Evolutionary conservation across 2,797 vertebrate genomes (phyloP).

Genomic region (Luscinia megarhynchos): DNA sequence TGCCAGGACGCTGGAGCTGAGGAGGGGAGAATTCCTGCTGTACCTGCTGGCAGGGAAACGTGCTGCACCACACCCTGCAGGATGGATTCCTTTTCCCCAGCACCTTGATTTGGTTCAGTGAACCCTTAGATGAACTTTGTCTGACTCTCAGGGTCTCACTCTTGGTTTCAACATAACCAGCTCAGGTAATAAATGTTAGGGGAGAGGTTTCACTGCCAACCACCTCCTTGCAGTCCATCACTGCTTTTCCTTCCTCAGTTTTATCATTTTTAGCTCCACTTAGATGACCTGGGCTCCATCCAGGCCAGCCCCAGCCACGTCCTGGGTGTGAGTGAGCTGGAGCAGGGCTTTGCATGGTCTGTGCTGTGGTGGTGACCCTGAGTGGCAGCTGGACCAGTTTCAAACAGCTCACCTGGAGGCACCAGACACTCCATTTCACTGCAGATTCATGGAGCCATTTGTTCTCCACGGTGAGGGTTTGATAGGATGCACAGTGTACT

Average conservation of each 20-base stretch:
- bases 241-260: background rate
- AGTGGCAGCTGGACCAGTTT: background rate
- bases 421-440: background rate
- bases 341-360: background rate
- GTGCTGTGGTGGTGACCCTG: fast-evolving
- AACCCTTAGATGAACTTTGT: fast-evolving
- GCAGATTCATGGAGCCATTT: background rate
- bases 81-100: background rate
- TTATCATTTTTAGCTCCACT: fast-evolving
- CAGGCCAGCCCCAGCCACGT: fast-evolving
- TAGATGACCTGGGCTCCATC: background rate
- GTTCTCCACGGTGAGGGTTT: background rate
- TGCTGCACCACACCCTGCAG: background rate
- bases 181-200: background rate
- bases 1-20: background rate
- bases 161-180: background rate
- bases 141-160: background rate
- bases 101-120: background rate
- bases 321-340: fast-evolving
- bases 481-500: background rate
- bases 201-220: background rate
- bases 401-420: background rate
- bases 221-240: background rate
- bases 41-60: background rate
- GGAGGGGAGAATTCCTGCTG: background rate